Evolutionary conservation across 37 sponge, comb jelly and placozoan genomes (phyloP), one percentile per base, ranked within the genome.

Genomic region (Tethya wilhelma): DNA sequence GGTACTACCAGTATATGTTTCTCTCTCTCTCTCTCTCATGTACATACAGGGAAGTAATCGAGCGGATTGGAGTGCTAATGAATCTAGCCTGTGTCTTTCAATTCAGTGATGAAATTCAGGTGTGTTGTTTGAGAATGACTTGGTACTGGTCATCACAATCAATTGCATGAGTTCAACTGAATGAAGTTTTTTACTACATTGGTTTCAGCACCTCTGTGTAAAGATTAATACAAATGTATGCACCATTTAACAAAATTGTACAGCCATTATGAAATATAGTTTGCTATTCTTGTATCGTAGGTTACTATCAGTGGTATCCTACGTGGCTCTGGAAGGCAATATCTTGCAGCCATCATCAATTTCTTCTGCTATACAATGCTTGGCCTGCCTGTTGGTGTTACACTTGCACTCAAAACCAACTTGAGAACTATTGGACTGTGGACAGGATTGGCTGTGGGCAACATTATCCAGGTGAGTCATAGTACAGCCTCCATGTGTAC

Each of bases 401-500:
- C 57, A 22, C 79, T 90, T 38, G 80, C 75, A 4, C 33, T 80
- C 7, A 56, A 29, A 0, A 71, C 77, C 32, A n/a, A 67, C 1
- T 26, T 79, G 69, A 77, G 90, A 7, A 71, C 59, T 39, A 32
- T 59, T 19, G 90, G 90, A 22, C 37, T 75, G 41, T 90, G 90
- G 90, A 49, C 62, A 26, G 90, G 90, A 11, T 64, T 84, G 3
- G 37, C 76, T 22, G 20, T 25, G 31, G 85, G 69, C 7, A 40
- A 12, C 4, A n/a, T 44, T 9, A 43, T 64, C 0, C 86, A 86
- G 73, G 79, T 79, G 26, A 19, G 11, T 49, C 11, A 49, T 17
- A 49, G 17, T 17, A 17, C 55, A 49, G 55, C n/a, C n/a, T n/a
- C n/a, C n/a, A n/a, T n/a, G n/a, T n/a, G 55, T 49, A 49, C 55